A percentile compares a stretch with the other conserved stretches of the same genome.
Evolutionary conservation across 2,888 invertebrate species (phyloP).

Genomic region (Agrochola litura): DNA sequence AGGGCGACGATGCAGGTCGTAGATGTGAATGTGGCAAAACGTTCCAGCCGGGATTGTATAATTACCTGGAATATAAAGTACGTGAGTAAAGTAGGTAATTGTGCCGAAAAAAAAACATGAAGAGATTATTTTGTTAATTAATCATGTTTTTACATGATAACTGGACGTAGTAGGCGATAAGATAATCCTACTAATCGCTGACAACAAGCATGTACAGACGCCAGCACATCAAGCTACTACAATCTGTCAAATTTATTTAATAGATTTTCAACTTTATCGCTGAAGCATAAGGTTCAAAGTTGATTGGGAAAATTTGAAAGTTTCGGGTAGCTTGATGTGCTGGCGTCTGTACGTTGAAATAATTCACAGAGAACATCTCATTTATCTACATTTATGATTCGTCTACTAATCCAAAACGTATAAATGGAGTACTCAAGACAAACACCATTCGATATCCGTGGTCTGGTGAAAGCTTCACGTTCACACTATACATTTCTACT

Average conservation of each 20-base stretch:
- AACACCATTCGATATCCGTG: background rate
- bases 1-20: slow-evolving; percentile 92
- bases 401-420: background rate
- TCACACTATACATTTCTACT: slow-evolving; percentile 53
- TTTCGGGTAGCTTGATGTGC: too few relatives aligned
- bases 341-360: background rate
- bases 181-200: background rate
- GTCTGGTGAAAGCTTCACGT: background rate
- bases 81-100: background rate
- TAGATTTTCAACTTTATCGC: too few relatives aligned
- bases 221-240: too few relatives aligned
- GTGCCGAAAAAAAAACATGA: background rate
- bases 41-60: slow-evolving; percentile 87
- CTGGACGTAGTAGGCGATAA: background rate
- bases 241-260: too few relatives aligned
- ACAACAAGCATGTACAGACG: background rate
- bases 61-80: slow-evolving; percentile 76
- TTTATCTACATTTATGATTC: too few relatives aligned
- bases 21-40: slow-evolving; percentile 90
- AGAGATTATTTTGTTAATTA: background rate
- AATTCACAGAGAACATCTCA: background rate
- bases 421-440: background rate
- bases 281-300: too few relatives aligned
- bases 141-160: background rate
- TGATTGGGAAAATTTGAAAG: too few relatives aligned